phyloP scores from a whole-genome alignment of 2,888 invertebrate species.

The Sphecodes monilicornis region DNA sequence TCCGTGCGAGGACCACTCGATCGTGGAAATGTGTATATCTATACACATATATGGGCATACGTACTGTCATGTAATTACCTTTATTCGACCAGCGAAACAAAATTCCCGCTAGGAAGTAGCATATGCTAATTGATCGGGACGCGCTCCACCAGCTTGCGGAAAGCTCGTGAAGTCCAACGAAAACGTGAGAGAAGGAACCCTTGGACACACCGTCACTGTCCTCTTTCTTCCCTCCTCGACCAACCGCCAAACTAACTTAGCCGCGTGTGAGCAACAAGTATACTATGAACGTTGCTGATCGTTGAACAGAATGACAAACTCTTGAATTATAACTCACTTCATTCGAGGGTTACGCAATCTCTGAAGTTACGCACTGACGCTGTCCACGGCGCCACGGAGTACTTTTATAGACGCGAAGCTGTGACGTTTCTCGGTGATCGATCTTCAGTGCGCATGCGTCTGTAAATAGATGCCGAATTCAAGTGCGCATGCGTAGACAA shows the following conservation, averaged over 20 bases:
- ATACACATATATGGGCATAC: neutral
- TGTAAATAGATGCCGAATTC: neutral
- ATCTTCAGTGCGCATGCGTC: neutral
- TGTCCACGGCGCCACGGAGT: neutral
- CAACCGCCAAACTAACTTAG: constrained; percentile 44
- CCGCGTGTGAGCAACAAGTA: constrained; percentile 68
- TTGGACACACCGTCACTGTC: constrained; percentile 39
- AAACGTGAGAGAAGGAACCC: constrained; percentile 54
- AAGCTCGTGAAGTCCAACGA: constrained; percentile 61
- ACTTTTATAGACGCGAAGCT: neutral
- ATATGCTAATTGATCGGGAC: constrained; percentile 65
- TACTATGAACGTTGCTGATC: constrained; percentile 58
- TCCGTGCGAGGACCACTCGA: constrained; percentile 1
- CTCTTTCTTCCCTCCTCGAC: constrained; percentile 48
- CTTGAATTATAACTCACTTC: constrained; percentile 12
- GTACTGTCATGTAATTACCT: constrained; percentile 56
- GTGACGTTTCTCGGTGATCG: neutral
- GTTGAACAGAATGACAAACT: constrained; percentile 27
- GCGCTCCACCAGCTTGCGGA: constrained; percentile 64
- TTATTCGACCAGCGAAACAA: constrained; percentile 50
- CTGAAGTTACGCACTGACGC: neutral
- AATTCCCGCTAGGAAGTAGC: constrained; percentile 66
- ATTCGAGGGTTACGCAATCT: constrained; percentile 6
- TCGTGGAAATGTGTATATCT: constrained; percentile 11
- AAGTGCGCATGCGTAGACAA: neutral